phyloP scores from a whole-genome alignment of 2,888 invertebrate species.

The Drosophila austrosaltans region DNA sequence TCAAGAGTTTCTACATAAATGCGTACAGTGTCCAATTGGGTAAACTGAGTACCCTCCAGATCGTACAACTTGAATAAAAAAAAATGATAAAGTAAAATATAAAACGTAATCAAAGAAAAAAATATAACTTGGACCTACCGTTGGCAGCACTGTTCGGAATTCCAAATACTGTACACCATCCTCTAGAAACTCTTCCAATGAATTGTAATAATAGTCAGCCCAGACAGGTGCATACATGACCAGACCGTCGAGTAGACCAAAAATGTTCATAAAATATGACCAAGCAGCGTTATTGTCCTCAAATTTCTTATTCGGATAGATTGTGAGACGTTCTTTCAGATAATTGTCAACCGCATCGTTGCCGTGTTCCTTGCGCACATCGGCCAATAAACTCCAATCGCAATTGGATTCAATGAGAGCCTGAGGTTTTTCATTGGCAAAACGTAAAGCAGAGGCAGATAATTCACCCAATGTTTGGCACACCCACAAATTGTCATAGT shows the following conservation, averaged over 20 bases:
- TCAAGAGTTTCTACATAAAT: constrained; percentile 86
- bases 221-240: constrained; percentile 87
- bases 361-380: constrained; percentile 63
- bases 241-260: constrained; percentile 85
- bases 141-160: constrained; percentile 87
- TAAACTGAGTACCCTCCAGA: constrained; percentile 86
- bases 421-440: constrained; percentile 61
- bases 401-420: constrained; percentile 44
- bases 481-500: constrained; percentile 85
- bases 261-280: constrained; percentile 85
- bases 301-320: constrained; percentile 85
- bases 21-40: constrained; percentile 85
- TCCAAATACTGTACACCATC: constrained; percentile 90
- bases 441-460: constrained; percentile 54
- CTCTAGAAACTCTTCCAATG: constrained; percentile 86
- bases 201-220: constrained; percentile 87
- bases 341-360: constrained; percentile 84
- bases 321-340: constrained; percentile 85
- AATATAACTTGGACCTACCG: constrained; percentile 60
- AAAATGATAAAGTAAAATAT: neutral
- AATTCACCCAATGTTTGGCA: constrained; percentile 80
- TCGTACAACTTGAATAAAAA: constrained; percentile 85
- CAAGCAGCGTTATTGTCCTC: constrained; percentile 86
- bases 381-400: constrained; percentile 69
- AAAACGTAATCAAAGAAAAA: neutral